Evolutionary conservation across 2,888 invertebrate genomes (phyloP).

Genomic region (Cremastobaeus sp.): DNA sequence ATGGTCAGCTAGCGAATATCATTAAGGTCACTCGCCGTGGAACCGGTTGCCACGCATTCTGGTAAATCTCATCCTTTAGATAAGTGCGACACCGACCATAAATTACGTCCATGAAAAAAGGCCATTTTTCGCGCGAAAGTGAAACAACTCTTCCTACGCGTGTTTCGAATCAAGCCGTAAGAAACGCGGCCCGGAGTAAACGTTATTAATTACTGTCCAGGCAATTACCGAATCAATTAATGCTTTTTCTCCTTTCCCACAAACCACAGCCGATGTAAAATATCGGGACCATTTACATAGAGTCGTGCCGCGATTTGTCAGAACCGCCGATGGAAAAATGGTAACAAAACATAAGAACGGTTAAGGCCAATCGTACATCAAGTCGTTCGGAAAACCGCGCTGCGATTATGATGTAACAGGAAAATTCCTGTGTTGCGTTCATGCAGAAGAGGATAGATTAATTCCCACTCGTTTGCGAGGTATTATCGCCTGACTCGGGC

Average conservation of each 20-base stretch:
- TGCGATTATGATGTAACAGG: slow-evolving; percentile 59
- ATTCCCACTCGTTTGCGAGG: slow-evolving; percentile 66
- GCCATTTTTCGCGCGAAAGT: slow-evolving; percentile 44
- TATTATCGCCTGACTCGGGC: slow-evolving; percentile 63
- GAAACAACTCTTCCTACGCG: slow-evolving; percentile 37
- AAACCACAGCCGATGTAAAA: slow-evolving; percentile 6
- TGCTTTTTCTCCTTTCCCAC: not conserved
- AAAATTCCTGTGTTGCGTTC: slow-evolving; percentile 53
- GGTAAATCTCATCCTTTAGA: slow-evolving; percentile 51
- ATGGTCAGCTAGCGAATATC: slow-evolving; percentile 41
- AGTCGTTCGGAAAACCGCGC: slow-evolving; percentile 48
- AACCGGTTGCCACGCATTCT: slow-evolving; percentile 52
- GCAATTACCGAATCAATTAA: slow-evolving; percentile 36
- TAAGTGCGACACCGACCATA: slow-evolving; percentile 30
- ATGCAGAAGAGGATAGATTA: slow-evolving; percentile 64
- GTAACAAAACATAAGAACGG: slow-evolving; percentile 47
- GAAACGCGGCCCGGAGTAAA: slow-evolving; percentile 13
- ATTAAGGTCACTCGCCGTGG: slow-evolving; percentile 40
- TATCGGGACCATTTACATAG: slow-evolving; percentile 11
- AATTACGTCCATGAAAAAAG: slow-evolving; percentile 29
- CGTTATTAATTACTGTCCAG: slow-evolving; percentile 29
- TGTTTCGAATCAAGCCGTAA: slow-evolving; percentile 12
- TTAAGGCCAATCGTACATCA: slow-evolving; percentile 51
- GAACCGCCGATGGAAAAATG: slow-evolving; percentile 29
- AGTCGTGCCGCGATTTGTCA: slow-evolving; percentile 28